A percentile compares a stretch with the other conserved stretches of the same genome.
These are phyloP conservation scores for Steinernema scapterisci DNA, from an alignment of 2,888 invertebrate genomes.

Conservation along the genomic window DNA sequence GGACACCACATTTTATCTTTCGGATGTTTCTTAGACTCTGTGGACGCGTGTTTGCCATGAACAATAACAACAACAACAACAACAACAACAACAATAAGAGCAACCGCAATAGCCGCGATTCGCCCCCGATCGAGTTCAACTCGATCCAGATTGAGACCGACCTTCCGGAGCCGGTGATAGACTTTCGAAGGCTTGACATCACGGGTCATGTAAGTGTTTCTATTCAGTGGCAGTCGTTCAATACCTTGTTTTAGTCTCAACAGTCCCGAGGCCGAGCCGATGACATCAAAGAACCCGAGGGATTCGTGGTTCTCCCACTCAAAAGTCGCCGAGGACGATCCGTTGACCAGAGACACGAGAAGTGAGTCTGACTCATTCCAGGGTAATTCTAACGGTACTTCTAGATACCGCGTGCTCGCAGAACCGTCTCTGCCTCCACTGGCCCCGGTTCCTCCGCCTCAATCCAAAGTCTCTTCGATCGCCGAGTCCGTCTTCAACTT, in stretches of 20 bases:
- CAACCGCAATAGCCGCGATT: not conserved
- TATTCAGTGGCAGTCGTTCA: not conserved
- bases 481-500: constrained; percentile 18
- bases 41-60: too few species aligned
- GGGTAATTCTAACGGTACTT: not conserved
- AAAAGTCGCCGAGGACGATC: constrained; percentile 11
- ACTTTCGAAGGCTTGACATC: not conserved
- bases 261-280: too few species aligned
- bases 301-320: not conserved
- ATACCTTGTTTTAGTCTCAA: not conserved
- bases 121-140: constrained; percentile 12
- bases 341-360: not conserved
- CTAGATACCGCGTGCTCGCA: not conserved
- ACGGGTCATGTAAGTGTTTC: not conserved
- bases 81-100: too few species aligned
- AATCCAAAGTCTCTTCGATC: constrained; percentile 14
- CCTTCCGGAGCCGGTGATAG: not conserved
- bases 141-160: constrained; percentile 5
- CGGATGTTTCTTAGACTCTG: too few species aligned
- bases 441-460: constrained; percentile 1
- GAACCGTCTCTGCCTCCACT: not conserved
- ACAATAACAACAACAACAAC: too few species aligned
- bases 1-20: too few species aligned
- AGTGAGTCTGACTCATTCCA: not conserved
- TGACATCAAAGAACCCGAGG: not conserved